phyloP scores from a whole-genome alignment of 2,113 vertebrate species.

The Coreoperca whiteheadi region DNA sequence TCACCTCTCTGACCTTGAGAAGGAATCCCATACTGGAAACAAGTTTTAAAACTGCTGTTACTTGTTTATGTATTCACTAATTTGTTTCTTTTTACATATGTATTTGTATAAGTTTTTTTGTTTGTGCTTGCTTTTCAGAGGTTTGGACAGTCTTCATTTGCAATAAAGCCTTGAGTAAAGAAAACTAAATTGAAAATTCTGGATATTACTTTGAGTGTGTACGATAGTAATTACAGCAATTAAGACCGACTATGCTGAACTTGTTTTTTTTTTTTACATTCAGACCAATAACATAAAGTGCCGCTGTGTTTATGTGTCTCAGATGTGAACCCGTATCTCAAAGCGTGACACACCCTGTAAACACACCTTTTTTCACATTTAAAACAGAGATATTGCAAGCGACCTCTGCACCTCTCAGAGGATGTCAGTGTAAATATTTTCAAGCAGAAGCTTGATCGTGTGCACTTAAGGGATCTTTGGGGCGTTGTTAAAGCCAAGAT shows the following conservation, averaged over 20 bases:
- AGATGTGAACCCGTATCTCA: constrained; percentile 53
- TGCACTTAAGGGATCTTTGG: constrained; percentile 39
- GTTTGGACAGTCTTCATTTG: background rate
- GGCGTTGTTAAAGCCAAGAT: constrained; percentile 22
- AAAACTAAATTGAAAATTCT: constrained; percentile 7
- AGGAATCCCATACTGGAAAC: constrained; percentile 17
- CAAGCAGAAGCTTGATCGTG: constrained; percentile 9
- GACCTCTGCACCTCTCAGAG: constrained; percentile 36
- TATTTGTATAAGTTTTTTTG: background rate
- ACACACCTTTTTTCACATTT: constrained; percentile 34
- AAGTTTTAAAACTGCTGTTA: background rate
- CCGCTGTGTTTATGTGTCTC: constrained; percentile 49
- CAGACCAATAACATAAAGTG: constrained; percentile 13
- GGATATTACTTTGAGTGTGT: constrained; percentile 1
- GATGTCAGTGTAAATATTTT: constrained; percentile 66
- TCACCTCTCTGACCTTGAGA: constrained; percentile 7
- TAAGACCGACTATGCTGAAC: background rate
- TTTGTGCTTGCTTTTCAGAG: background rate
- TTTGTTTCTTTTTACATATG: constrained; percentile 19
- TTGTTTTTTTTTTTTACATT: background rate
- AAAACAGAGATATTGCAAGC: constrained; percentile 24
- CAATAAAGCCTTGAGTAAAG: background rate
- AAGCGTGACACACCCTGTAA: constrained; percentile 56
- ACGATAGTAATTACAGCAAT: background rate
- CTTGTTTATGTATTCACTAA: constrained; percentile 13